Conservation (phyloP, 2,113 vertebrate species). For the Thermophis baileyi region DNA sequence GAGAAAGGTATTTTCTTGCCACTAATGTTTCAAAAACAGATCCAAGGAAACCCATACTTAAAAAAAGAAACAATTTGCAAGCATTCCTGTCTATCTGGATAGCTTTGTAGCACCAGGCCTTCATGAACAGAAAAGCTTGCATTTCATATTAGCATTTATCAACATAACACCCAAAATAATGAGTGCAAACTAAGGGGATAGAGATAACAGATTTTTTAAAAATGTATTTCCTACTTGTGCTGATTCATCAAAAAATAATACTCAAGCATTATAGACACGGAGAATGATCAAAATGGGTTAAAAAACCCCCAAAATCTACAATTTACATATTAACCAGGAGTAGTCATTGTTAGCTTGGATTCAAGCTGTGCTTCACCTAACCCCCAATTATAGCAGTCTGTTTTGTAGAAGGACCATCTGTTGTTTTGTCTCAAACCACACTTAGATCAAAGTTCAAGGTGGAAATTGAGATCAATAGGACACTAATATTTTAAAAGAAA, state of each 20-base stretch:
- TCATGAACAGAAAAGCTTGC: not conserved
- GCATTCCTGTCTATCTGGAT: not conserved
- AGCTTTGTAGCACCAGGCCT: not conserved
- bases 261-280: not conserved
- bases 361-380: not conserved
- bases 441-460: conserved; percentile 10
- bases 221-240: not conserved
- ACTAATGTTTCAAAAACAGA: not conserved
- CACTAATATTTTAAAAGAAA: not conserved
- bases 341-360: conserved; percentile 40
- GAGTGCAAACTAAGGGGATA: not conserved
- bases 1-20: not conserved
- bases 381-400: not conserved
- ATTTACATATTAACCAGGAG: not conserved
- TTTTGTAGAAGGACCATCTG: not conserved
- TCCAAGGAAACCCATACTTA: not conserved
- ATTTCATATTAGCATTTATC: not conserved
- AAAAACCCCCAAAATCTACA: not conserved
- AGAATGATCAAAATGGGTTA: not conserved
- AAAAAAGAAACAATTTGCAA: not conserved
- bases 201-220: not conserved
- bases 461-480: not conserved
- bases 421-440: conserved; percentile 13
- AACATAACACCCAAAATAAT: not conserved
- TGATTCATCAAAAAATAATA: conserved; percentile 12